A percentile compares a stretch with the other conserved stretches of the same genome.
Conservation (phyloP, 2,113 vertebrate species). For the Pteruthius melanotis region DNA sequence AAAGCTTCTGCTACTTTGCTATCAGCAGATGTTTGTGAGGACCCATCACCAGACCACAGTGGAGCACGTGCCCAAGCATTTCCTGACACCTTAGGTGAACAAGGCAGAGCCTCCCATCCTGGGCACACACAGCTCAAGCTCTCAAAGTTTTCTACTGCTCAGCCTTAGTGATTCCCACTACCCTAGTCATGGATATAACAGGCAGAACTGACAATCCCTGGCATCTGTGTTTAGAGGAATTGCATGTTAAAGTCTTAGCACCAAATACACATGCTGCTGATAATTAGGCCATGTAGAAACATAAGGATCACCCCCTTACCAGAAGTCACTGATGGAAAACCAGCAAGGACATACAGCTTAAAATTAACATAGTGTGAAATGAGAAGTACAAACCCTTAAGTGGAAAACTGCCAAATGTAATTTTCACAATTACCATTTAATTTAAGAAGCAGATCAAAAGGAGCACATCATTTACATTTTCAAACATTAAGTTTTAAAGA, state of each 20-base stretch:
- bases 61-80: fast-evolving
- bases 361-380: slow-evolving; percentile 1
- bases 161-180: not conserved
- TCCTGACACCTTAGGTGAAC: not conserved
- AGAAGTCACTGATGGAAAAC: slow-evolving; percentile 1
- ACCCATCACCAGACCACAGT: not conserved
- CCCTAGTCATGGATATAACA: not conserved
- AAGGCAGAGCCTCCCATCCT: not conserved
- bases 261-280: not conserved
- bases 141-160: not conserved
- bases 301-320: not conserved
- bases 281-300: not conserved
- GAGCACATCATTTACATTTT: slow-evolving; percentile 50
- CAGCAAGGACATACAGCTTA: not conserved
- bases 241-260: not conserved
- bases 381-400: not conserved
- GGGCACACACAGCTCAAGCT: not conserved
- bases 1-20: not conserved
- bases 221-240: not conserved
- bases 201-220: not conserved
- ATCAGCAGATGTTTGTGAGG: not conserved
- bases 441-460: slow-evolving; percentile 61
- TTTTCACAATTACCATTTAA: slow-evolving; percentile 63
- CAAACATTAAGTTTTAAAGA: slow-evolving; percentile 54
- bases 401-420: slow-evolving; percentile 40